A percentile compares a stretch with the other conserved stretches of the same genome.
These are phyloP conservation scores for Andrena camellia DNA, from an alignment of 2,888 invertebrate species.

Conservation along the genomic window DNA sequence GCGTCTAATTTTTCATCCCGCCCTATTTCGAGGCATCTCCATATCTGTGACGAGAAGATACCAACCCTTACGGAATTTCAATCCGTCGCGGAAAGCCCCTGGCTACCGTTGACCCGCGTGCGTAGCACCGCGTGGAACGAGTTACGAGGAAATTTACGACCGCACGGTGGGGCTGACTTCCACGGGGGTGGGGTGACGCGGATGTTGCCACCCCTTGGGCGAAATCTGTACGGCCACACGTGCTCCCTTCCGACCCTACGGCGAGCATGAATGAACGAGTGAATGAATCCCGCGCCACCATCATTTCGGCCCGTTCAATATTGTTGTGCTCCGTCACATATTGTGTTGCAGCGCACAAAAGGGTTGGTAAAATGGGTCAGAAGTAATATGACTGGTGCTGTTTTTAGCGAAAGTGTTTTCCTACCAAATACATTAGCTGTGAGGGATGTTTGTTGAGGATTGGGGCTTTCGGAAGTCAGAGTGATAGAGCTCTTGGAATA, in stretches of 20 bases:
- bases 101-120: slow-evolving; percentile 16
- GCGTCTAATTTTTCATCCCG: slow-evolving; percentile 54
- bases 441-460: too few species aligned
- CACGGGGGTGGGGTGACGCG: slow-evolving; percentile 31
- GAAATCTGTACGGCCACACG: slow-evolving; percentile 4
- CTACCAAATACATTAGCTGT: too few species aligned
- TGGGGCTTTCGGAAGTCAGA: too few species aligned
- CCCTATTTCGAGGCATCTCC: neutral
- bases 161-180: slow-evolving; percentile 14
- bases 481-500: too few species aligned
- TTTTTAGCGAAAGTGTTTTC: too few species aligned
- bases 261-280: neutral
- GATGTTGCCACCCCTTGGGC: slow-evolving; percentile 5
- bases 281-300: neutral
- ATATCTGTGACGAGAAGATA: slow-evolving; percentile 32
- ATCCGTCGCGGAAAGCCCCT: slow-evolving; percentile 40
- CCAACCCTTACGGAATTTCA: slow-evolving; percentile 59
- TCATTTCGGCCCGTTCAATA: too few species aligned
- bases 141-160: slow-evolving; percentile 51
- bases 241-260: neutral
- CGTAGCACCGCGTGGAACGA: slow-evolving; percentile 16
- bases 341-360: too few species aligned
- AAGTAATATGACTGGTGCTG: too few species aligned
- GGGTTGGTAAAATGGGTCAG: too few species aligned
- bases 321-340: too few species aligned